phyloP scores from a whole-genome alignment of 2,113 vertebrate species.

The Opisthocomus hoazin region DNA sequence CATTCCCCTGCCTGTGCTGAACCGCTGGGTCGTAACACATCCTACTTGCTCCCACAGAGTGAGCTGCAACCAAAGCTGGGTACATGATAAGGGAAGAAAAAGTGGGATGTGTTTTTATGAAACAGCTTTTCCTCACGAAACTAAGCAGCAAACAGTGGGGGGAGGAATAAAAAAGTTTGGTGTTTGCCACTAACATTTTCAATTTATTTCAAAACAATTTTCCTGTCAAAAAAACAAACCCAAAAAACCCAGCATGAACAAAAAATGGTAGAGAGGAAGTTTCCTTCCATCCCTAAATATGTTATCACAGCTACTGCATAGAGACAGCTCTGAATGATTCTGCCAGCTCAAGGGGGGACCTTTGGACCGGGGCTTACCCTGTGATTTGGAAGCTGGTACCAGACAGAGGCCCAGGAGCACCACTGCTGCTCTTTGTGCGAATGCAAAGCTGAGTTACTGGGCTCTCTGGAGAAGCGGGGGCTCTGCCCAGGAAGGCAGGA shows the following conservation, averaged over 20 bases:
- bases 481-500: neutral
- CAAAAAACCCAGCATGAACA: neutral
- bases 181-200: neutral
- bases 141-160: neutral
- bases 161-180: neutral
- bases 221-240: neutral
- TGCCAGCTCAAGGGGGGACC: neutral
- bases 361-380: neutral
- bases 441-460: neutral
- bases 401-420: neutral
- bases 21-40: neutral
- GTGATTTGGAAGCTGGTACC: neutral
- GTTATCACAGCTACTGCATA: neutral
- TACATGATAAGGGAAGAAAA: neutral
- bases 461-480: neutral
- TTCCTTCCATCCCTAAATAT: neutral
- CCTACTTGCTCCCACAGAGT: neutral
- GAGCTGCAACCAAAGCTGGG: neutral
- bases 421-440: neutral
- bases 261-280: neutral
- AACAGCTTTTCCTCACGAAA: neutral
- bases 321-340: neutral
- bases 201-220: neutral
- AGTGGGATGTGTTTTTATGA: neutral
- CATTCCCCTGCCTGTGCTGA: neutral